Evolutionary conservation across 2,113 vertebrate genomes (phyloP).

Genomic region (Zapornia atra): DNA sequence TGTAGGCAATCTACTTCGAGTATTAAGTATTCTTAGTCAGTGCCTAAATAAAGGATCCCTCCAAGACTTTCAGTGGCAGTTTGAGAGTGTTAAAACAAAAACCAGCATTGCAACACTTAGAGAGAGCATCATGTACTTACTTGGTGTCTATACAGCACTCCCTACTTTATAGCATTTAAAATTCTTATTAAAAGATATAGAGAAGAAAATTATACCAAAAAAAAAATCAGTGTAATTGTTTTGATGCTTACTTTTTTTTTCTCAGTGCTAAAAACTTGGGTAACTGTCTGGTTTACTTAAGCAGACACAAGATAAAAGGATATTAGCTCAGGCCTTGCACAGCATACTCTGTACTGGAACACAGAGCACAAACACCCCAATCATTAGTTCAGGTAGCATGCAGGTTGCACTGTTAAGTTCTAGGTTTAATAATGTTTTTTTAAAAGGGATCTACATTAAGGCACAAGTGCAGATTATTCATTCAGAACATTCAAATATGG

Average conservation of each 20-base stretch:
- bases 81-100: not conserved
- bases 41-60: not conserved
- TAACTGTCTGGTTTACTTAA: not conserved
- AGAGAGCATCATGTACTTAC: not conserved
- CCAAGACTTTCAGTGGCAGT: not conserved
- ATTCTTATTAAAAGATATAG: not conserved
- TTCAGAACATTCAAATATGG: not conserved
- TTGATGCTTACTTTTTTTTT: not conserved
- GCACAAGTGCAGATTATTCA: not conserved
- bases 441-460: not conserved
- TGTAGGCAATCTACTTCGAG: not conserved
- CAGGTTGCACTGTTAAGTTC: not conserved
- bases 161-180: not conserved
- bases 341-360: not conserved
- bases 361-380: not conserved
- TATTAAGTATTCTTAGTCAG: not conserved
- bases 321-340: not conserved
- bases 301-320: not conserved
- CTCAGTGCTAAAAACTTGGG: not conserved
- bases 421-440: not conserved
- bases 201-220: not conserved
- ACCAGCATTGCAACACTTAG: not conserved
- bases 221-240: not conserved
- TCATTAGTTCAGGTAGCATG: not conserved
- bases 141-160: not conserved